phyloP scores from a whole-genome alignment of 2,888 invertebrate species.

The Drosophila pseudotalamancana region DNA sequence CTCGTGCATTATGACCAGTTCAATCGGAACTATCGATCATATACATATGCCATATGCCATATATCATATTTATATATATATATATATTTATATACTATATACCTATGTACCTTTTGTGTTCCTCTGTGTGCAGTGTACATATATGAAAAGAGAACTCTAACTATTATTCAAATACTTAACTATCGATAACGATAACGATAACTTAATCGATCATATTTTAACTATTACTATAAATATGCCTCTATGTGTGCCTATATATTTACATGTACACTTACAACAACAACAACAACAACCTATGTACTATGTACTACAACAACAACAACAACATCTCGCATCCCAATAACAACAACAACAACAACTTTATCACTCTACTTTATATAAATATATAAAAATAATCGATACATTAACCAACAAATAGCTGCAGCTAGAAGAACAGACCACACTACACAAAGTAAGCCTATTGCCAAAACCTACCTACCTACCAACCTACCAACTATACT shows the following conservation, averaged over 20 bases:
- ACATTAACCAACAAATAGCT: constrained; percentile 76
- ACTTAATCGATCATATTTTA: constrained; percentile 33
- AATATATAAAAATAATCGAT: constrained; percentile 62
- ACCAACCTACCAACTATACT: constrained; percentile 18
- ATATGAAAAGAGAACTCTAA: constrained; percentile 31
- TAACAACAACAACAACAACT: constrained; percentile 53
- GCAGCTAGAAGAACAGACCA: constrained; percentile 84
- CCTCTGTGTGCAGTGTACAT: constrained; percentile 56
- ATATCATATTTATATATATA: constrained; percentile 36
- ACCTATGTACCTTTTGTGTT: constrained; percentile 39
- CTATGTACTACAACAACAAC: constrained; percentile 34
- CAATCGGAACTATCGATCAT: constrained; percentile 38
- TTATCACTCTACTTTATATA: constrained; percentile 58
- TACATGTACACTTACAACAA: constrained; percentile 71
- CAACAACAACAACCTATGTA: constrained; percentile 39
- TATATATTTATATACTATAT: constrained; percentile 8
- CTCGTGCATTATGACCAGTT: constrained; percentile 84
- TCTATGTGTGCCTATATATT: constrained; percentile 77
- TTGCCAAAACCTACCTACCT: constrained; percentile 50
- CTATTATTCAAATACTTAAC: constrained; percentile 32
- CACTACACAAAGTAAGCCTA: constrained; percentile 83
- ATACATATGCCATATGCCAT: constrained; percentile 30
- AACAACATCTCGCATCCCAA: constrained; percentile 67
- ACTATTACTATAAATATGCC: constrained; percentile 50
- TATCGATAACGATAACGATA: constrained; percentile 40